Conservation (phyloP, 1,140 invertebrate species). For the Trichonephila inaurata region DNA sequence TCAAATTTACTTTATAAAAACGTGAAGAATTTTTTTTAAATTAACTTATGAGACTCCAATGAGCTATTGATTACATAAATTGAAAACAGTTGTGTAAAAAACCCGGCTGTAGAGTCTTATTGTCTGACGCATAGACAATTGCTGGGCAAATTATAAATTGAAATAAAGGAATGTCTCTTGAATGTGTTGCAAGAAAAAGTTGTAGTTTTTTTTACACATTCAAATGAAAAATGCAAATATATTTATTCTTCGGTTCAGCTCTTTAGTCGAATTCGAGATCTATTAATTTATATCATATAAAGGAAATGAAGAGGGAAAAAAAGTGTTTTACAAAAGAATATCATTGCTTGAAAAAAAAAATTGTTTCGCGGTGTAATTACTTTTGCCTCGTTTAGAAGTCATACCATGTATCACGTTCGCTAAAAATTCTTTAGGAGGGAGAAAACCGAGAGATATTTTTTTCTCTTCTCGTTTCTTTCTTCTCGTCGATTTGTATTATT, state of each 20-base stretch:
- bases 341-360: slow-evolving; percentile 22
- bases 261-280: slow-evolving; percentile 35
- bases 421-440: neutral
- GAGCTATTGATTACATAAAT: neutral
- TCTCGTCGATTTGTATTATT: slow-evolving; percentile 49
- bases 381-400: slow-evolving; percentile 41
- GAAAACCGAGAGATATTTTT: neutral
- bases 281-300: slow-evolving; percentile 58
- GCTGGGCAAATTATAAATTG: neutral
- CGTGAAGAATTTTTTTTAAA: neutral
- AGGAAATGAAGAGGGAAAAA: neutral
- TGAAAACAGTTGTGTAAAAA: neutral
- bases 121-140: neutral
- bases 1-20: too few relatives aligned
- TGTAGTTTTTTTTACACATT: slow-evolving; percentile 30
- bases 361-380: slow-evolving; percentile 58
- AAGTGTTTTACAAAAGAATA: slow-evolving; percentile 41
- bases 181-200: neutral
- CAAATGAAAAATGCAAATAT: slow-evolving; percentile 39
- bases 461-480: neutral
- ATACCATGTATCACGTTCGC: slow-evolving; percentile 53
- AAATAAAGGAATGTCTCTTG: neutral
- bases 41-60: neutral
- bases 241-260: too few relatives aligned
- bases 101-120: neutral